These are phyloP conservation scores for Serilophus lunatus DNA, from an alignment of 2,113 vertebrate genomes.

Conservation along the genomic window DNA sequence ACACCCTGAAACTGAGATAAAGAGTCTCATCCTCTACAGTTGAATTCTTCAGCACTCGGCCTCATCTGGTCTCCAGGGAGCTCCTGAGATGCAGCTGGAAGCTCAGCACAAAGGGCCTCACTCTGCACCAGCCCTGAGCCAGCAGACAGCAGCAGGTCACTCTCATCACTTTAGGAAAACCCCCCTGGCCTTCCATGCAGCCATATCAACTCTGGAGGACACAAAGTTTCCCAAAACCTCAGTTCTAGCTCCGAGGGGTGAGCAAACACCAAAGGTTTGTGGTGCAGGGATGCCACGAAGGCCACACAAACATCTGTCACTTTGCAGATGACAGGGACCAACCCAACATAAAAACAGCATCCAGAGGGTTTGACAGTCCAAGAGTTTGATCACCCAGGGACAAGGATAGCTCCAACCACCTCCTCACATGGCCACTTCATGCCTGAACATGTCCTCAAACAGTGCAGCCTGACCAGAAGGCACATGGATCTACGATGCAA, in stretches of 20 bases:
- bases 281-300: neutral
- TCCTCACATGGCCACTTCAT: fast-evolving
- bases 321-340: neutral
- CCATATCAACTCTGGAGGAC: neutral
- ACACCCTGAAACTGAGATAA: neutral
- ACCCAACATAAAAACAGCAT: neutral
- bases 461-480: neutral
- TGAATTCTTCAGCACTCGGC: neutral
- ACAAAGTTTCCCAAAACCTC: neutral
- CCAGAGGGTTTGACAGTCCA: neutral
- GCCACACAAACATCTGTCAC: neutral
- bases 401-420: neutral
- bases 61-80: neutral
- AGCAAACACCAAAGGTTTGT: neutral
- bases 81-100: neutral
- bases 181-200: neutral
- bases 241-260: fast-evolving
- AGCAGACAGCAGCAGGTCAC: neutral
- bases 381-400: neutral
- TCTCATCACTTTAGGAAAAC: neutral
- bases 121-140: neutral
- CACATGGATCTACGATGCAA: neutral
- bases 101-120: neutral
- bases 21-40: fast-evolving
- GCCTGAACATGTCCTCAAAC: fast-evolving